phyloP scores from a whole-genome alignment of 2,888 invertebrate species.

The Epistrophella euchroma region DNA sequence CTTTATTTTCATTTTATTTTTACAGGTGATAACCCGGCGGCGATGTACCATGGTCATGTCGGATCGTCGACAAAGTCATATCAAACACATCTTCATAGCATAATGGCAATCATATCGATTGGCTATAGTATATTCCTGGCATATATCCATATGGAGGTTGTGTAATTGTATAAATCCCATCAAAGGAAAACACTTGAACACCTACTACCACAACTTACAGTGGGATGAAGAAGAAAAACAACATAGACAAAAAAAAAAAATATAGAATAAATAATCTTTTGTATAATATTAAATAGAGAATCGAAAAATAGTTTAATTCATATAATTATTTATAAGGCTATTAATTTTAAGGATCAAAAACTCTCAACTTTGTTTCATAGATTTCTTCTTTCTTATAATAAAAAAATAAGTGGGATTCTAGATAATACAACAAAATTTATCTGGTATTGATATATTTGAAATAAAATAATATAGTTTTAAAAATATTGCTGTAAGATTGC shows the following conservation, averaged over 20 bases:
- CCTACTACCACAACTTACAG: not conserved
- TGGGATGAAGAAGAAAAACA: constrained; percentile 16
- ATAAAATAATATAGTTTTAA: not conserved
- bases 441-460: not conserved
- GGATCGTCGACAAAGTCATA: constrained; percentile 83
- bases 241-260: not conserved
- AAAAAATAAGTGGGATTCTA: constrained; percentile 40
- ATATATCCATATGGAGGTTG: constrained; percentile 80
- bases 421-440: constrained; percentile 1
- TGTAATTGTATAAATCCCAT: constrained; percentile 77
- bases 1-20: constrained; percentile 77
- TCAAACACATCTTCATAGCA: constrained; percentile 81
- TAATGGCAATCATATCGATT: constrained; percentile 80
- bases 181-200: constrained; percentile 7
- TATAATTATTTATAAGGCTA: not conserved
- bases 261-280: constrained; percentile 49
- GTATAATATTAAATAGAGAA: constrained; percentile 61
- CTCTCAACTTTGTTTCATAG: constrained; percentile 68
- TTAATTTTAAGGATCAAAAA: constrained; percentile 51
- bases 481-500: constrained; percentile 6
- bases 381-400: constrained; percentile 65
- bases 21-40: constrained; percentile 92
- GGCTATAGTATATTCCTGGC: constrained; percentile 82
- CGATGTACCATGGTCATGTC: constrained; percentile 87
- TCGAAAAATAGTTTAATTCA: constrained; percentile 49